Percentiles rank a stretch among this genome's conserved stretches.
phyloP scores from a whole-genome alignment of 2,113 vertebrate species.

The Amazona vittata region DNA sequence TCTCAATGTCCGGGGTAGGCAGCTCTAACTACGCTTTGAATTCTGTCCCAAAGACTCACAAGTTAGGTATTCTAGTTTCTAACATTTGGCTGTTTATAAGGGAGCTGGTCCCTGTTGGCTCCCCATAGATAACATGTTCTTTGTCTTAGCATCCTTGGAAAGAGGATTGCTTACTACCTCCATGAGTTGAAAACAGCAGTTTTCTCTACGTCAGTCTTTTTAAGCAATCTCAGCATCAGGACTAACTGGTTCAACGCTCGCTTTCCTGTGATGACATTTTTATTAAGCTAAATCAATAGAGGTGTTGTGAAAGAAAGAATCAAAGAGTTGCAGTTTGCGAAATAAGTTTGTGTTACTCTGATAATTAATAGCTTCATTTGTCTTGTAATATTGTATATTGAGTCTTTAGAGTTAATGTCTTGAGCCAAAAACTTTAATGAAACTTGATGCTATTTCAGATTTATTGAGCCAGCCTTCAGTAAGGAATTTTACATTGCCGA shows the following conservation, averaged over 20 bases:
- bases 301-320: background rate
- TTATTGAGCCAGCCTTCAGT: background rate
- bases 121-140: background rate
- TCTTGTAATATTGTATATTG: background rate
- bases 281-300: background rate
- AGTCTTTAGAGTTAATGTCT: background rate
- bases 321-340: background rate
- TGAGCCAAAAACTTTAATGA: background rate
- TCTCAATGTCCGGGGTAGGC: background rate
- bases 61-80: background rate
- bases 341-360: background rate
- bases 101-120: background rate
- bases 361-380: background rate
- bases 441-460: background rate
- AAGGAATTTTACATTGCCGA: background rate
- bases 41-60: background rate
- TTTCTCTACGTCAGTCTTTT: background rate
- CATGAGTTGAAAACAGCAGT: background rate
- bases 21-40: background rate
- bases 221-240: background rate
- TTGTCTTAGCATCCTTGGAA: background rate
- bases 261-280: background rate
- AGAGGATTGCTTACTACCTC: background rate
- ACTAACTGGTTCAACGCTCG: background rate
- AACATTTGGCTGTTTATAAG: background rate